phyloP scores from a whole-genome alignment of 2,888 invertebrate species.

The Iselma pallidipennis region DNA sequence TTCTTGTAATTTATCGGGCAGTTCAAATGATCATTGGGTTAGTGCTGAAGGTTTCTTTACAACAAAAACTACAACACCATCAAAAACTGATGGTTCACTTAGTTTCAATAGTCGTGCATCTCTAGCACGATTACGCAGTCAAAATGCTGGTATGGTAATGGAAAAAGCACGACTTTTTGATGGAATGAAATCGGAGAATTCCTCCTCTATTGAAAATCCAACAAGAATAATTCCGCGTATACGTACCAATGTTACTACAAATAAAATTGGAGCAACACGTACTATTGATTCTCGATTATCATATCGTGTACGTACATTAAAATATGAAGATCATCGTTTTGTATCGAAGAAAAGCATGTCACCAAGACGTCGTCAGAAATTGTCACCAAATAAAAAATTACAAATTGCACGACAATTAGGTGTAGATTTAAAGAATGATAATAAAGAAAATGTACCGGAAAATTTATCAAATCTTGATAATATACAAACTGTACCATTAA shows the following conservation, averaged over 20 bases:
- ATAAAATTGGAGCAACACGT: conserved; percentile 29
- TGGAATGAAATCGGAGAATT: conserved; percentile 43
- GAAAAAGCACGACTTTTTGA: conserved; percentile 80
- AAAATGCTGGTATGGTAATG: conserved; percentile 80
- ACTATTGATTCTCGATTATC: conserved; percentile 30
- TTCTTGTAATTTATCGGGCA: conserved; percentile 26
- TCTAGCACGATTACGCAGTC: conserved; percentile 69
- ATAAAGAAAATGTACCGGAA: conserved; percentile 27
- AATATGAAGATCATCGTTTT: conserved; percentile 40
- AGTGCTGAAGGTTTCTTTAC: conserved; percentile 54
- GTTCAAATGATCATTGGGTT: conserved; percentile 50
- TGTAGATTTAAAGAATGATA: conserved; percentile 10
- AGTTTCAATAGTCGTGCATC: conserved; percentile 69
- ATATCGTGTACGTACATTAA: conserved; percentile 37
- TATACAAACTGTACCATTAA: conserved; percentile 14
- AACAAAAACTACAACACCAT: conserved; percentile 36
- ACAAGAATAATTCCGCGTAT: conserved; percentile 13
- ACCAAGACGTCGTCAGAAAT: conserved; percentile 39
- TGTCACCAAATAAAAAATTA: conserved; percentile 35
- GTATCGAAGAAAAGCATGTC: conserved; percentile 43
- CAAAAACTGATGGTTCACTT: conserved; percentile 61
- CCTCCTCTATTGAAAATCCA: conserved; percentile 30
- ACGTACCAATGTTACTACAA: conserved; percentile 15
- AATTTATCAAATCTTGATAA: conserved; percentile 5
- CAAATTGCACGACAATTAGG: conserved; percentile 35